Base-by-base conservation (phyloP, 1,140 invertebrate genomes). In the Rhizoglyphus robini region DNA sequence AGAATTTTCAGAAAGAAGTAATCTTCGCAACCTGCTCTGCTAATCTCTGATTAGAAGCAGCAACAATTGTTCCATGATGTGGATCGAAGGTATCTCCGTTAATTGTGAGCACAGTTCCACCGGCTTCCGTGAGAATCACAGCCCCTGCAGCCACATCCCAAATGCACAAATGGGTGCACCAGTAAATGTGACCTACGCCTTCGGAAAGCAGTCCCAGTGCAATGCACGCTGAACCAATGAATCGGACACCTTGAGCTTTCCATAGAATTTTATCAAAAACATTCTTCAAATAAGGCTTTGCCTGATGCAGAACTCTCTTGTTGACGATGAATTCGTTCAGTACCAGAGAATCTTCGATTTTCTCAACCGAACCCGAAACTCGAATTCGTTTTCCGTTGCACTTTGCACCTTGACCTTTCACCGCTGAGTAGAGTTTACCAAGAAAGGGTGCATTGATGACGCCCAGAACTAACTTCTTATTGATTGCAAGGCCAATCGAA, bases 371-470 rank as follows among this genome's bases (percentile, higher is more conserved):
- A n/a, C 30, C 20, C 59, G 61, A 68, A 65, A 81, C 79, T 73
- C 71, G 70, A 70, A 63, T 70, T 48, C 41, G 32, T 11, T 8
- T 38, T 0, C 83, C 88, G 78, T 99, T 97, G 36, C 87, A 81
- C 78, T 84, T 94, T 2, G 95, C 89, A 15, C 95, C 94, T 70
- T 86, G 76, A 15, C 88, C 90, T 75, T 83, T 84, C 41, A 83
- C 80, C 0, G 93, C 93, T 1, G 88, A 87, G 70, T 88, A 98
- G 29, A 95, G 78, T 71, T 93, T 87, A 48, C 92, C 81, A 32
- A 90, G 72, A 41, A 93, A 81, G 1, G 94, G 92, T 78, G 94
- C 93, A 73, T 88, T 96, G 31, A 98, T 83, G 49, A 96, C 84
- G 18, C 87, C 88, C 69, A 88, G 83, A 70, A 85, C 82, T 0